Percentiles rank a stretch among this genome's conserved stretches.
Conservation (phyloP, 2,113 vertebrate species). For the Neopipo cinnamomea region DNA sequence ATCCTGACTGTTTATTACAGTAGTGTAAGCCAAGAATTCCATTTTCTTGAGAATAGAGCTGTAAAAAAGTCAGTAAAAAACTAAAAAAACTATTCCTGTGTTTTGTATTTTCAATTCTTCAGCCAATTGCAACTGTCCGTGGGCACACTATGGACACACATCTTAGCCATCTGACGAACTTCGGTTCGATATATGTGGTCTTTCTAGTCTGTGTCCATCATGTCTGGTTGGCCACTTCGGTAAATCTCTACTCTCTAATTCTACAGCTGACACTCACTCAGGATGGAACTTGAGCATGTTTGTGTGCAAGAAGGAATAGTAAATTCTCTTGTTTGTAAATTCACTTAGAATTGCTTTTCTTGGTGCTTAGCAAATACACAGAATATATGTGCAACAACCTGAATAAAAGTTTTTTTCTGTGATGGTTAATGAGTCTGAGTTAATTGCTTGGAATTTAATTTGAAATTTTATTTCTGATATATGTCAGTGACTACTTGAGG, state of each 20-base stretch:
- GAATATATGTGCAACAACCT: background rate
- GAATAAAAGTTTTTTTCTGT: background rate
- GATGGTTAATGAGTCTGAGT: background rate
- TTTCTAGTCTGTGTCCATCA: background rate
- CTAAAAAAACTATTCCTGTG: background rate
- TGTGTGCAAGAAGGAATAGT: background rate
- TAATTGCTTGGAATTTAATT: background rate
- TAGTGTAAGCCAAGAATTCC: background rate
- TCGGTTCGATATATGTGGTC: background rate
- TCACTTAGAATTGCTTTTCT: background rate
- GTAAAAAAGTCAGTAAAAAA: background rate
- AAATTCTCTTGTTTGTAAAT: background rate
- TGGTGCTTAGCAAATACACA: background rate
- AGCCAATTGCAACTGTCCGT: background rate
- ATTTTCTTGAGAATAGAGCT: background rate
- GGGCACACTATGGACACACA: no score
- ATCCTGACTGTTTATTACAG: background rate
- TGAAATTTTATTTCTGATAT: background rate
- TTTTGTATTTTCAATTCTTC: background rate
- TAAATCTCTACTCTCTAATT: background rate
- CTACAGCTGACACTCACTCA: background rate
- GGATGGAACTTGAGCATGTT: background rate
- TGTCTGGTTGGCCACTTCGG: background rate
- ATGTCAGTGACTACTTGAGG: background rate
- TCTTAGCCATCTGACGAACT: background rate